Evolutionary conservation across 2,797 vertebrate species (phyloP), one percentile per base, ranked within the genome.

Genomic region (Notoglanidium macrostoma): DNA sequence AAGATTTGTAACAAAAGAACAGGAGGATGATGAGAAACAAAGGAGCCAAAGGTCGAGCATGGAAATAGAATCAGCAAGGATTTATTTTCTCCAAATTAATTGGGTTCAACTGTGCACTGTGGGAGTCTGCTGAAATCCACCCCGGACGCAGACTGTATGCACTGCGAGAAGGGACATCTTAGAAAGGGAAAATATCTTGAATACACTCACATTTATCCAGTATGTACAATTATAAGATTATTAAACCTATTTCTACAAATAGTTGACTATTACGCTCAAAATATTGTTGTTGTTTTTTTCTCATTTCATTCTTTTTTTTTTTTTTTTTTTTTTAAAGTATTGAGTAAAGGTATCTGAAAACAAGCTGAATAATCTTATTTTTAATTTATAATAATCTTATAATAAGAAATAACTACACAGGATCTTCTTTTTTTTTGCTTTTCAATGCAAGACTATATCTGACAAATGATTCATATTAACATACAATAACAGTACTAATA

Each of bases 21-120:
- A 55, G 49, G 15, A 77, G n/a, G n/a, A 77, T n/a, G 73, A 29
- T 8, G 73, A 85, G 85, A 74, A 88, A 83, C 74, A 83, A 72
- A 78, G 83, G 32, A 67, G 21, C 51, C 93, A 67, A 44, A 81
- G 12, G 40, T 93, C 92, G 92, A 89, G 92, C 92, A 92, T 93
- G 94, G 93, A 94, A 95, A 95, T 94, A 94, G 93, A 93, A 94
- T 93, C 92, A 91, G 93, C 92, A 92, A 94, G 93, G 94, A 96
- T 96, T 95, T 96, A 95, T 94, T 94, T 94, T 93, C 93, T 93
- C 89, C 90, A 93, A 92, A 95, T 94, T 95, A 96, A 96, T 95
- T 95, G 95, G 94, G 3, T 49, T 74, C 21, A 74, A 94, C 95
- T 95, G 92, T 92, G 91, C 89, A 29, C 92, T 93, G 46, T n/a